Evolutionary conservation across 2,797 vertebrate species (phyloP), one percentile per base, ranked within the genome.

Genomic region (Adrianichthys oophorus): DNA sequence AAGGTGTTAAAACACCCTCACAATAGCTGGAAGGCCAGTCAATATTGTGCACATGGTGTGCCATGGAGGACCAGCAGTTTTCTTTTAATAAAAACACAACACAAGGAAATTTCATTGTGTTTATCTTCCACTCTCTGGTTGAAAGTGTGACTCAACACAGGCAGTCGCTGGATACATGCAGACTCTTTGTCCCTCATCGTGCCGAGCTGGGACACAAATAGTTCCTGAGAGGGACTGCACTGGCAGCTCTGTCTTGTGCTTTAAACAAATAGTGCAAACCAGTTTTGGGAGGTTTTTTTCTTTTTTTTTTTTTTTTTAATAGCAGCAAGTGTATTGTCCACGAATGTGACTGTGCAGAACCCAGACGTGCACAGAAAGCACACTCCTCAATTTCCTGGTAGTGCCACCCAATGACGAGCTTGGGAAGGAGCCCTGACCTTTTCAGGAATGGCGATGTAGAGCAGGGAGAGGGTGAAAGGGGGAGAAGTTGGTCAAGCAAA

Each of bases 341-440:
- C 5, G 53, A 17, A 48, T 44, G 37, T 26, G 13, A 55, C 64
- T 26, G n/a, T 46, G 19, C 49, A 58, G 62, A 70, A 53, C 52
- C 46, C 19, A 61, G 57, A 66, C 62, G 70, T 59, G 23, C 60
- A 47, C 62, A 59, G 41, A 62, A 48, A 66, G 49, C 54, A 19
- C 51, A 68, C 63, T 67, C 41, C 69, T 72, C 5, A 65, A 60
- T 83, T 68, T 79, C 66, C 56, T 65, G 63, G 76, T 69, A 86
- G 69, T 67, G 60, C 76, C 80, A 71, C 80, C 84, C 77, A 76
- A 85, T 74, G 86, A 80, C 68, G 54, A 61, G 32, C 57, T 68
- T 21, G 44, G 58, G 77, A 79, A 70, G 74, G 76, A 74, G 64
- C 69, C 76, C 59, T 88, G 80, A 87, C 87, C 85, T 90, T 81